Base-by-base conservation (phyloP, 2,888 invertebrate genomes). In the Nycteola revayana region DNA sequence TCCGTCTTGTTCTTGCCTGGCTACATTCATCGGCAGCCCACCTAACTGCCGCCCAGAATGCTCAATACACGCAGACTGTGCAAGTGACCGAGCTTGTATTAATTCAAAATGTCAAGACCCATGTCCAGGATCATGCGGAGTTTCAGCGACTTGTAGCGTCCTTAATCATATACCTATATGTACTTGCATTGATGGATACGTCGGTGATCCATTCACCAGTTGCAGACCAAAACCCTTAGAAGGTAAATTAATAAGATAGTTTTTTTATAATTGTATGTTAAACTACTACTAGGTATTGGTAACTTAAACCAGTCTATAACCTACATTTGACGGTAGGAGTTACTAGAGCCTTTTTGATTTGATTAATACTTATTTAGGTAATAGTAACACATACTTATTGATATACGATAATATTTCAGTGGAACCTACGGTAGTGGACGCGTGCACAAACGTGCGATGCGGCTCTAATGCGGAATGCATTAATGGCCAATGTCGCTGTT, bases 101-200 rank as follows among this genome's bases (percentile, higher is more conserved):
- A 91, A 92, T 45, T 91, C 93, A 31, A 93, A 91, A 68, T 96
- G 95, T 61, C 86, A 84, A 43, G 94, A 95, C 74, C 95, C 95
- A 9, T 96, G 95, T 58, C 93, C 93, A 1, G 95, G 95, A 9
- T 93, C 94, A 23, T 96, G 94, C 60, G 94, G 94, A 28, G 59
- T 90, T 33, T 84, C 86, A 42, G 90, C 94, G 27, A 75, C 85
- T 29, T 92, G 94, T 62, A 83, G 66, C 30, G 93, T 95, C 14
- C 89, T 92, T 21, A 94, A 94, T 68, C 95, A 95, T 57, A 93
- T 92, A 43, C 94, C 95, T 4, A 91, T 92, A 28, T 96, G 96
- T 66, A 89, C 91, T 4, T 96, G 96, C 60, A 81, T 91, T 6
- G 90, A 91, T 29, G 93, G 93, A 42, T 94, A 91, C 63, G 90